Conservation (phyloP, 2,113 vertebrate species). For the Dascyllus trimaculatus region DNA sequence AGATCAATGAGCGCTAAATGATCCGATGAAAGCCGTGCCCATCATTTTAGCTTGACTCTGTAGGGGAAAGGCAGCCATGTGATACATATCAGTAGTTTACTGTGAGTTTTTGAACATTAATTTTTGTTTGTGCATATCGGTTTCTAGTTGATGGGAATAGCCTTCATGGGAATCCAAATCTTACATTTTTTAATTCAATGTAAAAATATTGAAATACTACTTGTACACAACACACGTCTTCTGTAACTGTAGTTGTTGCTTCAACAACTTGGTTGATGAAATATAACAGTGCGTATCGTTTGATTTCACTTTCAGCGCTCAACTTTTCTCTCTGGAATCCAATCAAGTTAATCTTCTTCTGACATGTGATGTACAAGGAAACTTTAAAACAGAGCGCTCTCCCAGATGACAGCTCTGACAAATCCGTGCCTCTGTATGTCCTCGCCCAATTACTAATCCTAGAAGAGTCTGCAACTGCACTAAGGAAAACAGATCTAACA, state of each 20-base stretch:
- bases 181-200: too few species aligned
- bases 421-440: background rate
- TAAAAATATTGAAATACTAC: background rate
- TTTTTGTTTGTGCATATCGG: background rate
- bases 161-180: background rate
- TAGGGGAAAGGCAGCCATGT: constrained; percentile 7
- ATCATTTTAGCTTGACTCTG: constrained; percentile 52
- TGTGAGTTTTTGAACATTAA: background rate
- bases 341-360: too few species aligned
- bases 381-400: background rate
- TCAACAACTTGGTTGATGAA: background rate
- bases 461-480: background rate
- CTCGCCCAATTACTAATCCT: constrained; percentile 8
- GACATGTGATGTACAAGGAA: background rate
- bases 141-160: too few species aligned
- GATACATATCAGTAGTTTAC: background rate
- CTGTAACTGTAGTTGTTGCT: background rate
- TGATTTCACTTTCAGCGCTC: too few species aligned
- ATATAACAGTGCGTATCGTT: background rate
- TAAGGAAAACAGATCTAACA: constrained; percentile 14
- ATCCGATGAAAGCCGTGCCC: constrained; percentile 60
- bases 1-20: constrained; percentile 70
- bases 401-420: too few species aligned
- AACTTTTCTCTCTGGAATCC: background rate
- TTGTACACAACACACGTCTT: background rate